Base-by-base conservation (phyloP, 2,797 vertebrate species). In the Manis javanica region DNA sequence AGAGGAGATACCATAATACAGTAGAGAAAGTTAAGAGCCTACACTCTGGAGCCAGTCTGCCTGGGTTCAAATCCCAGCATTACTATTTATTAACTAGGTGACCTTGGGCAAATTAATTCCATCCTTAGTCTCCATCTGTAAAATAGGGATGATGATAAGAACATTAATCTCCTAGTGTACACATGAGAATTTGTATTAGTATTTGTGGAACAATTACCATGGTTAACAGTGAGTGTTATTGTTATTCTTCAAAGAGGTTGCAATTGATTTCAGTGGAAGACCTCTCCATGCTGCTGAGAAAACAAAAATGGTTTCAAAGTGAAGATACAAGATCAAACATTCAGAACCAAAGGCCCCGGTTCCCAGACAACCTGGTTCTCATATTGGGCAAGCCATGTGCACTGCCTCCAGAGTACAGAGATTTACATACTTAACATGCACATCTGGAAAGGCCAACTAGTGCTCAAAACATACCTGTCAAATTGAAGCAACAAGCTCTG, bases 281-380 rank as follows among this genome's bases (percentile, higher is more conserved):
- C 37, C 78, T 90, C 81, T 86, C 77, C 42, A 61, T 1, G 34
- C 53, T 59, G 55, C 71, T 39, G 83, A 87, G 69, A 39, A 90
- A 90, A 95, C 55, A 88, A 59, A 96, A 85, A 34, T 29, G 59
- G 61, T 59, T 91, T 94, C 75, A 81, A 31, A 94, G 79, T 5
- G 29, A 90, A 72, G 61, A 3, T 63, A 37, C 1, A 24, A 75
- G 63, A 66, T 84, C 91, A 86, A 83, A 82, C 72, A 18, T 71
- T 61, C 63, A 51, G 61, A 87, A 64, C 29, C 37, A 42, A 29
- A 23, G 79, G 31, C 34, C 39, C 66, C 72, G 46, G 49, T 75
- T 81, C 66, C 84, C 55, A 84, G 66, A 77, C 64, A 82, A 91
- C 93, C 57, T 79, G 59, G 49, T 81, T 93, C 71, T 87, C 53